These are phyloP conservation scores for Tupaia tana DNA, from an alignment of 2,113 vertebrate genomes.

Conservation along the genomic window DNA sequence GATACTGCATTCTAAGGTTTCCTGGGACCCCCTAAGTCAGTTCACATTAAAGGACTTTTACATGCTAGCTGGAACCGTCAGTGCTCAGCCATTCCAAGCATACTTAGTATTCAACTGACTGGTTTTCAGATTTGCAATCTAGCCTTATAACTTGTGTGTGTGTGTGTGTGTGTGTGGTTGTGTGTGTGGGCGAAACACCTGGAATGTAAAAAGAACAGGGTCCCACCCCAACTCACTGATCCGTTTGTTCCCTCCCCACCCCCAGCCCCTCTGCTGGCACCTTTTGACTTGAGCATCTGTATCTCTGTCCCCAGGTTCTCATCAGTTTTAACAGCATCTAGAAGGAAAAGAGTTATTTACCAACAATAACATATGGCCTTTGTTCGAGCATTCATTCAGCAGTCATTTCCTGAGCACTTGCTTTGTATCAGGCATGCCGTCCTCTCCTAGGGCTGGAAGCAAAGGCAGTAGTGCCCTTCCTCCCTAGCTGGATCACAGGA, in stretches of 20 bases:
- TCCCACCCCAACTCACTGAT: not conserved
- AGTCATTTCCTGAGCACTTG: conserved; percentile 3
- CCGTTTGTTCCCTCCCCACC: not conserved
- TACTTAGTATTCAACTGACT: conserved; percentile 24
- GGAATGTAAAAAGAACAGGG: not conserved
- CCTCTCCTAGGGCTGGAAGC: not conserved
- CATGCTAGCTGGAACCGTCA: not conserved
- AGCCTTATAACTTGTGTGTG: not conserved
- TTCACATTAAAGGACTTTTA: not conserved
- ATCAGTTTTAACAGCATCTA: not conserved
- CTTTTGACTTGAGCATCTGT: conserved; percentile 1
- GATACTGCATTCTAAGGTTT: not conserved
- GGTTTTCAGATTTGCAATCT: not conserved
- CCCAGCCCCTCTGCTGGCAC: not conserved
- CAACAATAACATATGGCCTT: conserved; percentile 2
- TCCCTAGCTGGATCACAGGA: not conserved
- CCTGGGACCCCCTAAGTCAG: not conserved
- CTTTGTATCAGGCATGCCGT: not conserved
- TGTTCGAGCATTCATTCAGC: not conserved
- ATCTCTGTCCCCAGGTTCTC: not conserved
- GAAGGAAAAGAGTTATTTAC: conserved; percentile 32
- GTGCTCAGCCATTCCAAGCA: not conserved
- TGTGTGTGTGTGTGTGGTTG: not conserved
- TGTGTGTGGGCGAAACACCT: not conserved
- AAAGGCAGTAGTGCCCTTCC: not conserved